Base-by-base conservation (phyloP, 1,140 invertebrate genomes). In the Acromyrmex echinatior region DNA sequence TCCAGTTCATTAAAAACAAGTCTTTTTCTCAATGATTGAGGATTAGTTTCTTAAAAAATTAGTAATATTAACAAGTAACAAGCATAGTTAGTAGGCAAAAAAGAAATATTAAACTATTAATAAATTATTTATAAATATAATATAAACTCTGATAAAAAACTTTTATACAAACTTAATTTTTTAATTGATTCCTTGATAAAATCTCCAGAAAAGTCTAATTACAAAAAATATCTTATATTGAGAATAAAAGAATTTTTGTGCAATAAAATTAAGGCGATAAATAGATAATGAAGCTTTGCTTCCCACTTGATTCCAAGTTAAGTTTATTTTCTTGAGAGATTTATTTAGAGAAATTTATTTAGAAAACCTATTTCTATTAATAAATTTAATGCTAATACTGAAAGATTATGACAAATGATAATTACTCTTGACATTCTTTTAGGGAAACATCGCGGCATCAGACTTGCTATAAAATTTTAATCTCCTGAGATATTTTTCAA, bases 321-420 rank as follows among this genome's bases (percentile, higher is more conserved):
- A 65, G 31, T 51, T 79, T 9, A 16, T 66, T 66, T 51, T 49
- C 39, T 10, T 45, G 39, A 45, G 39, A 45, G 39, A 45, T 45
- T 45, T 10, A 45, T 65, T 51, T 31, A 79, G 49, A 63, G 4
- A 63, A 25, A 78, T 66, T 49, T 66, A 66, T 31, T 49, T 79
- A 2, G 12, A 2, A 3, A 49, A 7, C 16, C 18, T 78, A 16
- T 63, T 49, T 45, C 2, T 31, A 28, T 51, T 9, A 5, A 21
- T 9, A 35, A n/a, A 25, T 62, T 39, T 76, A 25, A 76, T 18
- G 12, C 31, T 45, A 60, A 60, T 39, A 28, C 0, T 70, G 18
- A 70, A 39, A 66, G 25, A 80, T 68, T 28, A 12, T 39, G 62
- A 49, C 16, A 70, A 70, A 81, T 18, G 31, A 70, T 58, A 68